Base-by-base conservation (phyloP, 1,140 invertebrate species). In the Hyles euphorbiae region DNA sequence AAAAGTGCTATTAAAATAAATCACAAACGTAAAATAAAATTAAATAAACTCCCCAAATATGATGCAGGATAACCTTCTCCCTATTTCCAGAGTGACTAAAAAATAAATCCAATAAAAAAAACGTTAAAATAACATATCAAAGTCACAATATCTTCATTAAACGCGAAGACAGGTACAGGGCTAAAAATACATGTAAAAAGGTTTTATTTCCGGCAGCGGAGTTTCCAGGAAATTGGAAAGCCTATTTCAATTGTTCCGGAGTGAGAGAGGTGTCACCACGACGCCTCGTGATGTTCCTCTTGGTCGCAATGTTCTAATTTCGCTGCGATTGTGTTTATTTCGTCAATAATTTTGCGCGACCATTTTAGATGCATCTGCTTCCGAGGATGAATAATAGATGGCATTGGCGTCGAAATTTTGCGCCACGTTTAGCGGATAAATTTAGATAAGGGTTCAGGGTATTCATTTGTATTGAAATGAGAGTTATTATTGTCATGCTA, bases 221-320 rank as follows among this genome's bases (percentile, higher is more conserved):
- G 62, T 51, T 61, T 60, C 34, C 36, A 65, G 70, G 73, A 76
- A 73, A 76, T 76, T 71, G 66, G 57, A 69, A 76, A 70, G 64
- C 66, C 62, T 68, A 68, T 72, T 70, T 62, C 60, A 65, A 68
- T 68, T 63, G 65, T 67, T 63, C 54, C 52, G 50, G 33, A 51
- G 44, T 48, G 22, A 49, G 58, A 36, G 47, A 34, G 47, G 43
- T 60, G 58, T 55, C 65, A 58, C 33, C 6, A 50, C 44, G 40
- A 10, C 36, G 33, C 45, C 9, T 53, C 56, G 40, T 43, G 50
- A 52, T 48, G 47, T 6, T 5, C 12, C 53, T 54, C 45, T 3
- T 32, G 44, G 45, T 45, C 54, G 22, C 53, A 48, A 12, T 61
- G 59, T 61, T 61, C 64, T 53, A 58, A 65, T 65, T 65, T 58